Evolutionary conservation across 2,888 invertebrate species (phyloP).

Genomic region (Serrognathus titanus): DNA sequence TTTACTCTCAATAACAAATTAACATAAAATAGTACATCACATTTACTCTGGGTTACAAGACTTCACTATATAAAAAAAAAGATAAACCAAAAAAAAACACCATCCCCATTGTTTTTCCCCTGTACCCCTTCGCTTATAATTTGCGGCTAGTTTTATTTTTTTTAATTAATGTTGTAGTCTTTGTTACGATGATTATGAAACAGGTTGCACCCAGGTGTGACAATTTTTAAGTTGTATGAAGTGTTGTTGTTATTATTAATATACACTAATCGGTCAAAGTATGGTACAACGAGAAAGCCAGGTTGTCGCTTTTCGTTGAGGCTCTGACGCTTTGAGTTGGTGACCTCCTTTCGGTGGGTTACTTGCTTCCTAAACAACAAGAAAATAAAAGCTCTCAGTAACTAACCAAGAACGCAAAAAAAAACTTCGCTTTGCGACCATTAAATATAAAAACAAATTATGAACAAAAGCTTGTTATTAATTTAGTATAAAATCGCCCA

Average conservation of each 20-base stretch:
- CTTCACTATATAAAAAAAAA: conserved; percentile 12
- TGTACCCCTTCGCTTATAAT: not conserved
- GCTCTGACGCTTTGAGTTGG: conserved; percentile 74
- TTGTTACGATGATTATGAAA: conserved; percentile 8
- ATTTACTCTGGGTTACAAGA: conserved; percentile 16
- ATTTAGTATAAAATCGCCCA: no score
- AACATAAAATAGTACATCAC: conserved; percentile 14
- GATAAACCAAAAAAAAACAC: not conserved
- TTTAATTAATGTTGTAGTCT: not conserved
- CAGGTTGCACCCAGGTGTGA: not conserved
- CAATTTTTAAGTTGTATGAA: not conserved
- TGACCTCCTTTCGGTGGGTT: conserved; percentile 84
- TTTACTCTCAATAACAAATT: conserved; percentile 7
- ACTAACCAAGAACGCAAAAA: no score
- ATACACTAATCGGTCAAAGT: conserved; percentile 67
- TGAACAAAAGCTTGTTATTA: no score
- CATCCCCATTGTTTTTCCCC: not conserved
- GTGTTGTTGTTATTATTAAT: conserved; percentile 15
- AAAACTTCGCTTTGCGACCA: no score
- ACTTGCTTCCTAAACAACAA: conserved; percentile 70
- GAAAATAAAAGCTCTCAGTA: no score
- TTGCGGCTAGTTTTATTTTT: not conserved
- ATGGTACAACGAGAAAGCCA: conserved; percentile 85
- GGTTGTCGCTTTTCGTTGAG: conserved; percentile 75
- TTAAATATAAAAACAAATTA: no score